Evolutionary conservation across 2,113 vertebrate genomes (phyloP).

Genomic region (Siniperca knerii): DNA sequence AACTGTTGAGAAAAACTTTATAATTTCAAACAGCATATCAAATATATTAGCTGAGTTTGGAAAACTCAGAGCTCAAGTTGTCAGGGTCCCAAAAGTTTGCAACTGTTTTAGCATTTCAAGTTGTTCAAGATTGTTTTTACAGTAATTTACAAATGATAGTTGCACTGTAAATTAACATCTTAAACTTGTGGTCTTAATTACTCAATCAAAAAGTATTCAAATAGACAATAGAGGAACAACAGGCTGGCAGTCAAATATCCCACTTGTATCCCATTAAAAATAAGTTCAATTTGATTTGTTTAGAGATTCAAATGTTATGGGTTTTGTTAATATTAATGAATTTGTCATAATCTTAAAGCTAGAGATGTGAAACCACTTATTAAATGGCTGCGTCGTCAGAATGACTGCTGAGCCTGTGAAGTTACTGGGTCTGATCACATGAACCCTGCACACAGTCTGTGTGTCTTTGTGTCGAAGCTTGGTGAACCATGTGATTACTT

Average conservation of each 20-base stretch:
- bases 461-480: conserved; percentile 38
- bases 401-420: conserved; percentile 15
- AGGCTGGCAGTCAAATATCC: neutral
- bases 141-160: neutral
- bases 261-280: neutral
- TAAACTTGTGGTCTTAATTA: neutral
- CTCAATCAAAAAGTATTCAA: neutral
- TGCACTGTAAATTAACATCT: neutral
- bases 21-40: neutral
- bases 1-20: too few relatives aligned
- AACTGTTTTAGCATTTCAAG: neutral
- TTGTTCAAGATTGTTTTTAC: neutral
- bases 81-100: neutral
- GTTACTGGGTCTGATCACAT: conserved; percentile 48
- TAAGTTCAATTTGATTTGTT: conserved; percentile 11
- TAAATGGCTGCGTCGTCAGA: conserved; percentile 20
- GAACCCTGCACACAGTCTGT: conserved; percentile 24
- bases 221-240: too few relatives aligned
- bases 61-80: too few relatives aligned
- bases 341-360: conserved; percentile 11
- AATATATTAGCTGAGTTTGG: neutral
- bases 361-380: conserved; percentile 1
- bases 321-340: neutral
- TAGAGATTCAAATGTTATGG: neutral
- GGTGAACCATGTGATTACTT: conserved; percentile 65